Evolutionary conservation across 2,888 invertebrate species (phyloP).

Genomic region (Drosophila vallismaia): DNA sequence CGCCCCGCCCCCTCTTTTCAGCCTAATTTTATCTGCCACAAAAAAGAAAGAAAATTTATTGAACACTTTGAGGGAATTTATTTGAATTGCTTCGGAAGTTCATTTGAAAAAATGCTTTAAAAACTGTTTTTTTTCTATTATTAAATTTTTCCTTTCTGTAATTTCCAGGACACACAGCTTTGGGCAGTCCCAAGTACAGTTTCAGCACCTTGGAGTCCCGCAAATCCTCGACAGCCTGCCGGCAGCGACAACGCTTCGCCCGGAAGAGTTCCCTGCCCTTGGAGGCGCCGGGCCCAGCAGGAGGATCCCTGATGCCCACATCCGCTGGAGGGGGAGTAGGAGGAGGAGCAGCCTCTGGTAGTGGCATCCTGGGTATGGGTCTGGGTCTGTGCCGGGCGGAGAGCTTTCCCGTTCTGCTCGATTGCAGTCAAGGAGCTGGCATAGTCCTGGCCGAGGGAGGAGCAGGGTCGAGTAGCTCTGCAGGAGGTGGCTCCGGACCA

Average conservation of each 20-base stretch:
- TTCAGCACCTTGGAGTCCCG: slow-evolving; percentile 86
- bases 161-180: slow-evolving; percentile 76
- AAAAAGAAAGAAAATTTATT: not conserved
- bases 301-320: slow-evolving; percentile 10
- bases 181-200: slow-evolving; percentile 85
- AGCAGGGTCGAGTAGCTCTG: not conserved
- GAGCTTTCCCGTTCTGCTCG: slow-evolving; percentile 83
- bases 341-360: slow-evolving; percentile 55
- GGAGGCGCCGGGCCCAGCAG: slow-evolving; percentile 52
- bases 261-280: slow-evolving; percentile 85
- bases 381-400: slow-evolving; percentile 82
- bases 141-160: not conserved
- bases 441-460: slow-evolving; percentile 67
- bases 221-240: slow-evolving; percentile 79
- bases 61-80: not conserved
- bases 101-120: not conserved
- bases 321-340: slow-evolving; percentile 35
- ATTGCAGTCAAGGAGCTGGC: slow-evolving; percentile 84
- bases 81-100: not conserved
- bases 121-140: not conserved
- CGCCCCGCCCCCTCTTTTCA: too few relatives aligned
- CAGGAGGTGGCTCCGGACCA: slow-evolving; percentile 64
- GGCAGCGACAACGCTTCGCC: slow-evolving; percentile 83
- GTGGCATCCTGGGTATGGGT: slow-evolving; percentile 72
- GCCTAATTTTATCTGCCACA: not conserved